Conservation (phyloP, 2,113 vertebrate species). For the Hiodon tergisus region DNA sequence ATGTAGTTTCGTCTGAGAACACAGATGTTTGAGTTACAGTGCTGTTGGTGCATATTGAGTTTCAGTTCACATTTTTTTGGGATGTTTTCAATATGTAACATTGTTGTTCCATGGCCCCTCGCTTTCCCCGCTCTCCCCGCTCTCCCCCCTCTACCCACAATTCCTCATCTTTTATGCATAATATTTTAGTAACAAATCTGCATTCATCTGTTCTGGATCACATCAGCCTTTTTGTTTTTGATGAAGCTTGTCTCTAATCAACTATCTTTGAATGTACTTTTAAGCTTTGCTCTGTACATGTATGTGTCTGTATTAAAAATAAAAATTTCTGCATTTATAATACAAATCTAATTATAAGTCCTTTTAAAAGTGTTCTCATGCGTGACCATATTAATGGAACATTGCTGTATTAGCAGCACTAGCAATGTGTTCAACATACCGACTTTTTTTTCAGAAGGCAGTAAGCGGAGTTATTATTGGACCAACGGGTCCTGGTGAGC, state of each 20-base stretch:
- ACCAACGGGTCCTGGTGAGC: no score
- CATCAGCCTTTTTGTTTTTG: neutral
- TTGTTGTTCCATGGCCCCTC: neutral
- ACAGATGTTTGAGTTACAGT: neutral
- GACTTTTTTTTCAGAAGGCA: no score
- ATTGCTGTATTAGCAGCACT: no score
- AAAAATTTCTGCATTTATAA: no score
- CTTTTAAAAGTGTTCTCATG: no score
- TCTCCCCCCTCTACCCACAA: constrained; percentile 3
- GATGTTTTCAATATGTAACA: neutral
- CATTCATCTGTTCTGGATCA: constrained; percentile 1
- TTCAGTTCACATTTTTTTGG: neutral
- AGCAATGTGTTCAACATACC: no score
- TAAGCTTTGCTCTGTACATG: constrained; percentile 1
- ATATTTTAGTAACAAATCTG: constrained; percentile 1
- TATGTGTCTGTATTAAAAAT: neutral
- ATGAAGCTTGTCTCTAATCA: neutral
- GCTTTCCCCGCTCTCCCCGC: no score
- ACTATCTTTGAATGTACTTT: neutral
- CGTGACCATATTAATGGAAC: no score
- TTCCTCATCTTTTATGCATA: neutral
- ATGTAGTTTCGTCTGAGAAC: neutral
- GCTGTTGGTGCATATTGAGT: neutral
- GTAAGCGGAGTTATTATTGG: no score
- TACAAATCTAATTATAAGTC: no score